These are phyloP conservation scores for Penaeus indicus DNA, from an alignment of 1,140 invertebrate genomes.

Conservation along the genomic window DNA sequence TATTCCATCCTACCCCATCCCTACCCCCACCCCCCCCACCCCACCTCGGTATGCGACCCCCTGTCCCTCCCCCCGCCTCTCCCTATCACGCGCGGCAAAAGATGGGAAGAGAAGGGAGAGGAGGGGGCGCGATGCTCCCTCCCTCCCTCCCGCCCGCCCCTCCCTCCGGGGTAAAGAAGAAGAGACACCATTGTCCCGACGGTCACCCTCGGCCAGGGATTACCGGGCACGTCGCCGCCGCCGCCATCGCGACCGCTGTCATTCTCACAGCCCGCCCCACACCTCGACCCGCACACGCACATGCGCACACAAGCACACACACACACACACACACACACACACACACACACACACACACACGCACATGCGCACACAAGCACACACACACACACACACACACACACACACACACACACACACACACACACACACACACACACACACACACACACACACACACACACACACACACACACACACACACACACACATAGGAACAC, in stretches of 20 bases:
- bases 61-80: neutral
- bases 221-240: neutral
- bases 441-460: neutral
- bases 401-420: neutral
- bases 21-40: neutral
- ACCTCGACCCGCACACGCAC: constrained; percentile 6
- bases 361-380: neutral
- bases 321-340: neutral
- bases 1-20: neutral
- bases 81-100: neutral
- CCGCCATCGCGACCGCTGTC: too few relatives aligned
- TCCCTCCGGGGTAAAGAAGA: neutral
- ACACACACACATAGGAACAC: too few relatives aligned
- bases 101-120: neutral
- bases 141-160: neutral
- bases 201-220: neutral
- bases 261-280: too few relatives aligned
- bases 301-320: neutral
- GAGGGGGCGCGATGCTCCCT: constrained; percentile 5
- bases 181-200: neutral
- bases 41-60: neutral
- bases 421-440: neutral
- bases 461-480: too few relatives aligned
- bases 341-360: neutral
- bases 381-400: neutral